Percentiles rank a stretch among this genome's conserved stretches.
phyloP scores from a whole-genome alignment of 2,888 invertebrate genomes.

The Lypha dubia region DNA sequence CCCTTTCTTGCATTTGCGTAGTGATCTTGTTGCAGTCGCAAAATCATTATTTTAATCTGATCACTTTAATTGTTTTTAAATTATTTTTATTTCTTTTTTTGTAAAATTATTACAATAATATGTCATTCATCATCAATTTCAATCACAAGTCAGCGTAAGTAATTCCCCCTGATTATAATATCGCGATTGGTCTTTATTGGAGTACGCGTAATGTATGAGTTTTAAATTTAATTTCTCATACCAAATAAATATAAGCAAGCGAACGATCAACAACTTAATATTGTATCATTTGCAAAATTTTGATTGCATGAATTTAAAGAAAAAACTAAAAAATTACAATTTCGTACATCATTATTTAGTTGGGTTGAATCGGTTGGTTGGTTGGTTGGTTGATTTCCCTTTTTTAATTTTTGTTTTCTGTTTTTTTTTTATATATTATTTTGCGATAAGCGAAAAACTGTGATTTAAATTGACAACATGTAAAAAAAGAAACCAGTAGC shows the following conservation, averaged over 20 bases:
- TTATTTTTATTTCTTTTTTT: too few species aligned
- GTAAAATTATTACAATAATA: constrained; percentile 67
- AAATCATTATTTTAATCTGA: constrained; percentile 48
- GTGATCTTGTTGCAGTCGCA: constrained; percentile 34
- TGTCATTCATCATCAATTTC: constrained; percentile 65
- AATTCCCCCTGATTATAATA: constrained; percentile 56
- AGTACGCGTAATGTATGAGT: constrained; percentile 9
- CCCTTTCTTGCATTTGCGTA: not conserved
- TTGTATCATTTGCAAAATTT: constrained; percentile 68
- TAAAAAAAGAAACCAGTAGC: constrained; percentile 52
- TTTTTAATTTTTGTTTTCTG: too few species aligned
- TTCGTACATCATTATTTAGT: constrained; percentile 72
- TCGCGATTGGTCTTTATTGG: constrained; percentile 3
- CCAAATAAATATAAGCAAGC: constrained; percentile 43
- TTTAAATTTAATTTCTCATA: constrained; percentile 42
- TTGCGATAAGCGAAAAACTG: constrained; percentile 24
- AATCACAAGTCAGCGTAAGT: constrained; percentile 56
- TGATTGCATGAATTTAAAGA: constrained; percentile 64
- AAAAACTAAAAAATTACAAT: constrained; percentile 61
- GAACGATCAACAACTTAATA: constrained; percentile 68
- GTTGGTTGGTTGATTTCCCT: not conserved
- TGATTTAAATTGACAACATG: constrained; percentile 70
- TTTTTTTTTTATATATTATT: too few species aligned
- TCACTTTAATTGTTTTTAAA: constrained; percentile 52
- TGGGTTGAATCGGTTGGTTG: too few species aligned